A percentile compares a stretch with the other conserved stretches of the same genome.
These are phyloP conservation scores for Sitobion miscanthi DNA, from an alignment of 1,140 invertebrate species.

Conservation along the genomic window DNA sequence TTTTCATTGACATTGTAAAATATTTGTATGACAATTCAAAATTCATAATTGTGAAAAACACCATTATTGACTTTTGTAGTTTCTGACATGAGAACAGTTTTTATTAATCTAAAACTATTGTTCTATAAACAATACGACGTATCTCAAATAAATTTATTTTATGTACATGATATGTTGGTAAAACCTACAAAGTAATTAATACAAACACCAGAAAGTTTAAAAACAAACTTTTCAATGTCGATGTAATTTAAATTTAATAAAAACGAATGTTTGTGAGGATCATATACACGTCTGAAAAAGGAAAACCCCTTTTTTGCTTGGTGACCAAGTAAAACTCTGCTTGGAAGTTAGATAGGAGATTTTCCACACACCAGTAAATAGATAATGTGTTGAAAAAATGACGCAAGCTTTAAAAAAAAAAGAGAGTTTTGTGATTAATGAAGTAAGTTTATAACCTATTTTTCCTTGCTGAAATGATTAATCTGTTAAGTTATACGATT, in stretches of 20 bases:
- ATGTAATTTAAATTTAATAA: conserved; percentile 24
- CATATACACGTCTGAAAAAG: background rate
- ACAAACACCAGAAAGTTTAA: background rate
- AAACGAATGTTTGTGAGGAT: conserved; percentile 11
- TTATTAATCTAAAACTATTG: background rate
- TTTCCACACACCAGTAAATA: conserved; percentile 5
- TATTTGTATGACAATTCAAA: background rate
- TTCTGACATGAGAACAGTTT: background rate
- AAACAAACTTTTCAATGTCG: background rate
- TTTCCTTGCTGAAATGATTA: conserved; percentile 22
- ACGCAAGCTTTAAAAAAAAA: background rate
- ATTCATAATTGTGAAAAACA: background rate
- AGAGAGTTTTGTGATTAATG: conserved; percentile 34
- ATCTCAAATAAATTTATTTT: background rate
- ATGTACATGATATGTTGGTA: background rate
- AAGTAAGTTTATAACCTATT: conserved; percentile 23
- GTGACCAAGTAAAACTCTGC: conserved; percentile 13
- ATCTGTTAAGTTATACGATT: conserved; percentile 17
- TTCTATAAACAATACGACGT: background rate
- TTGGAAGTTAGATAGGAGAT: background rate
- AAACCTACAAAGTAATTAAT: background rate
- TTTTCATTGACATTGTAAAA: background rate
- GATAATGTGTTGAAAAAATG: background rate
- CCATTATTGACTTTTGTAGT: background rate
- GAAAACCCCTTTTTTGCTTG: conserved; percentile 18